Conservation (phyloP, 2,113 vertebrate species). For the Anoura caudifer region DNA sequence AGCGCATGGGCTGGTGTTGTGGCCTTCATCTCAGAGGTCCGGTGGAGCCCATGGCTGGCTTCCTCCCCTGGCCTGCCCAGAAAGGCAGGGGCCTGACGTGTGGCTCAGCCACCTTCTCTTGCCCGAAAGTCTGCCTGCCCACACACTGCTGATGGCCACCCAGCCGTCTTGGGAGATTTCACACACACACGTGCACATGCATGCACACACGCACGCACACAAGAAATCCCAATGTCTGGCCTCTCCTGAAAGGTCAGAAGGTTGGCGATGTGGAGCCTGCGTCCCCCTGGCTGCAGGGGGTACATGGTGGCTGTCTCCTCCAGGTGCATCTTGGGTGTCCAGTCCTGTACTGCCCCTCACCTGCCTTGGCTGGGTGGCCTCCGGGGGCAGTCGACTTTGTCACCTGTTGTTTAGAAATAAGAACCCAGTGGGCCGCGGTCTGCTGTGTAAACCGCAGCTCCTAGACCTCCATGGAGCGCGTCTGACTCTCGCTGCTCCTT, state of each 20-base stretch:
- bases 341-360: background rate
- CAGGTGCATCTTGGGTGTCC: background rate
- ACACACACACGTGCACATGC: too few relatives aligned
- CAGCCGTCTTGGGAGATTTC: background rate
- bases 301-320: background rate
- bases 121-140: background rate
- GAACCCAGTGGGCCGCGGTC: background rate
- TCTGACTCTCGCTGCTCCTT: background rate
- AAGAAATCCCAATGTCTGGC: background rate
- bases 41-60: background rate
- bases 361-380: background rate
- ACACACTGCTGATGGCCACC: background rate
- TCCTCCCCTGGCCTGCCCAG: fast-evolving
- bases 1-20: background rate
- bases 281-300: background rate
- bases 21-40: background rate
- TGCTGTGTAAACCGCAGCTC: too few relatives aligned
- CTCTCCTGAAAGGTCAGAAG: background rate
- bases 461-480: background rate
- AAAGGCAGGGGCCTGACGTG: background rate
- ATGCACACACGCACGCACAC: too few relatives aligned
- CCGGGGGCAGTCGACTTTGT: background rate
- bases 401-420: background rate
- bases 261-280: background rate
- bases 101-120: fast-evolving